Evolutionary conservation across 2,797 vertebrate species (phyloP), one percentile per base, ranked within the genome.

Genomic region (Chelmon rostratus): DNA sequence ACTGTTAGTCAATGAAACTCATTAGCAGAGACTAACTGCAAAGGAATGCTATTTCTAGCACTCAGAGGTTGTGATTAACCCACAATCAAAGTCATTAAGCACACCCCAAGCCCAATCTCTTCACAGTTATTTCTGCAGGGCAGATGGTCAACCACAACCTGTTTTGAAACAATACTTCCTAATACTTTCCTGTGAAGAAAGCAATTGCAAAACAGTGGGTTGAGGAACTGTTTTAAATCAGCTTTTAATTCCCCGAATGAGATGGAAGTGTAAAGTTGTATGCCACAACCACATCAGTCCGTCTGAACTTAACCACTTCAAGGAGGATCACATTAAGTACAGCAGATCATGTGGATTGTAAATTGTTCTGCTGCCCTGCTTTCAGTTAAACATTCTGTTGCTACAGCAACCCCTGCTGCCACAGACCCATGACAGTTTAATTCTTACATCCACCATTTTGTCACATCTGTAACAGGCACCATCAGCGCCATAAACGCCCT

Each of bases 211-310:
- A 73, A 76, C 78, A n/a, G 21, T 0, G 0, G 37, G 21, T 78
- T 40, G 76, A 78, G 89, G 87, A 92, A 89, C 70, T 54, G 1
- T 6, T 86, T 81, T 46, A 19, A 49, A 84, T 76, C 42, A 13
- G 13, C 19, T 83, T 73, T 76, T 10, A 21, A 63, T 79, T 79
- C 64, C 76, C 76, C 54, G 13, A 79, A 35, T 46, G 31, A 79
- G 61, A 83, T 66, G 28, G 6, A 73, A 67, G 58, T 58, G 38
- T 61, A 10, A 42, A 50, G 37, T 38, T 28, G 40, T 49, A 25
- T 69, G 49, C 67, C 81, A 68, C 74, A 76, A 80, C 37, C 59
- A 46, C 69, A 56, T 66, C n/a, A 31, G 23, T 44, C 57, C 49
- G 7, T 3, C 12, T 42, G 50, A n/a, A 19, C 37, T 35, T 31